A percentile compares a stretch with the other conserved stretches of the same genome.
Conservation (phyloP, 1,140 invertebrate genomes). For the Drosophila pallidifrons region DNA sequence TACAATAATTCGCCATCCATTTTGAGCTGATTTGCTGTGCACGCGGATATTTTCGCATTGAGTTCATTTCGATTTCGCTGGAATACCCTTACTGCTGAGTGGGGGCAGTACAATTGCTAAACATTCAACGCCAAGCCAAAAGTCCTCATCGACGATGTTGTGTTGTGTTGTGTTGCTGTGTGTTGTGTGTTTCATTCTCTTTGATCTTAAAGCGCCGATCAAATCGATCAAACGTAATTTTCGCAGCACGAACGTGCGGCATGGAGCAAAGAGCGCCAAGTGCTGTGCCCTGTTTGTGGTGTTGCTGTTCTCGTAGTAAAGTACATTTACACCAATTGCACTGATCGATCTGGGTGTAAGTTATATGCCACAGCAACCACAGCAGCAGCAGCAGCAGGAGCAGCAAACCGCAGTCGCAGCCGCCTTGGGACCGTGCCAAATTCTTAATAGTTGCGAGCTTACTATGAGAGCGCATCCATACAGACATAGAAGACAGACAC, state of each 20-base stretch:
- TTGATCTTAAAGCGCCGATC: constrained; percentile 85
- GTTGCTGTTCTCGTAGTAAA: constrained; percentile 43
- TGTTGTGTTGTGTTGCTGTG: background rate
- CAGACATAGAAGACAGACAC: constrained; percentile 5
- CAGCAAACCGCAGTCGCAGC: constrained; percentile 35
- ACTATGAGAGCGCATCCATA: constrained; percentile 52
- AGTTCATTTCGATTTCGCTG: constrained; percentile 2
- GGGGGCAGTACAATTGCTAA: constrained; percentile 40
- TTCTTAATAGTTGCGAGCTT: constrained; percentile 80
- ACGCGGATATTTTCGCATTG: background rate
- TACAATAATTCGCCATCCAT: background rate
- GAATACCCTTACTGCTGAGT: constrained; percentile 7
- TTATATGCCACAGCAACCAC: constrained; percentile 71
- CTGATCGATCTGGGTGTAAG: constrained; percentile 83
- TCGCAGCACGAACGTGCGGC: constrained; percentile 81
- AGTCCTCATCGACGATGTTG: constrained; percentile 52
- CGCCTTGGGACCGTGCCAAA: constrained; percentile 75
- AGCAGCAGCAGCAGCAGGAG: constrained; percentile 21
- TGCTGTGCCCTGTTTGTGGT: constrained; percentile 49
- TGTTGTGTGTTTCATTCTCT: constrained; percentile 75
- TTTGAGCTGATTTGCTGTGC: background rate
- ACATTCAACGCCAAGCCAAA: constrained; percentile 34
- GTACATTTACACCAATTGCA: constrained; percentile 84
- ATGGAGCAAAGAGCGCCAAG: constrained; percentile 74
- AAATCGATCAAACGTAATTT: constrained; percentile 85